These are phyloP conservation scores for Chloroceryle aenea DNA, from an alignment of 2,113 vertebrate species.

Conservation along the genomic window DNA sequence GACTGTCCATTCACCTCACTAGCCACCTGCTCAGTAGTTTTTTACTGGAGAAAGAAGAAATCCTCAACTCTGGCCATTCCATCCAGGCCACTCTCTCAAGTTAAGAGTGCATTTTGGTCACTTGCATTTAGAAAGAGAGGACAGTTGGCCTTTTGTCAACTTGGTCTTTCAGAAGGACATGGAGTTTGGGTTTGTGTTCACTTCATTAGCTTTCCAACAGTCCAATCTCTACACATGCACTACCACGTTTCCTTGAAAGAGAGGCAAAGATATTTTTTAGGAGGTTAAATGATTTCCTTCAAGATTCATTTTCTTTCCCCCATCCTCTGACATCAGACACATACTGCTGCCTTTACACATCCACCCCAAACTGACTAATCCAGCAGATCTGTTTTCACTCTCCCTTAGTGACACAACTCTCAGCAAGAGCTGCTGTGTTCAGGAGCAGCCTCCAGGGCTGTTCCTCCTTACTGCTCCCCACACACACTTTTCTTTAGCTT, in stretches of 20 bases:
- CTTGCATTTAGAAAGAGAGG: conserved; percentile 1
- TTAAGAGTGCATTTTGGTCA: not conserved
- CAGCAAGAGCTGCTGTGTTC: not conserved
- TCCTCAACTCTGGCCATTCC: not conserved
- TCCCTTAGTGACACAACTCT: not conserved
- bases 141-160: not conserved
- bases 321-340: not conserved
- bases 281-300: not conserved
- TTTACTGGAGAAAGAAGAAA: not conserved
- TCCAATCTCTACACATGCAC: not conserved
- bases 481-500: not conserved
- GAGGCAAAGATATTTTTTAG: not conserved
- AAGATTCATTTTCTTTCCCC: not conserved
- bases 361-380: not conserved
- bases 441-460: not conserved
- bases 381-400: not conserved
- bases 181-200: not conserved
- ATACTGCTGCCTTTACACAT: not conserved
- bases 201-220: not conserved
- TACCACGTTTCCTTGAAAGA: conserved; percentile 19
- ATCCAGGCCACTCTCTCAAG: not conserved
- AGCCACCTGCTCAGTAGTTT: not conserved
- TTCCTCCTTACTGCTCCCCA: not conserved
- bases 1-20: not conserved
- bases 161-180: not conserved